phyloP scores from a whole-genome alignment of 2,888 invertebrate species.

The Bellardia bayeri region DNA sequence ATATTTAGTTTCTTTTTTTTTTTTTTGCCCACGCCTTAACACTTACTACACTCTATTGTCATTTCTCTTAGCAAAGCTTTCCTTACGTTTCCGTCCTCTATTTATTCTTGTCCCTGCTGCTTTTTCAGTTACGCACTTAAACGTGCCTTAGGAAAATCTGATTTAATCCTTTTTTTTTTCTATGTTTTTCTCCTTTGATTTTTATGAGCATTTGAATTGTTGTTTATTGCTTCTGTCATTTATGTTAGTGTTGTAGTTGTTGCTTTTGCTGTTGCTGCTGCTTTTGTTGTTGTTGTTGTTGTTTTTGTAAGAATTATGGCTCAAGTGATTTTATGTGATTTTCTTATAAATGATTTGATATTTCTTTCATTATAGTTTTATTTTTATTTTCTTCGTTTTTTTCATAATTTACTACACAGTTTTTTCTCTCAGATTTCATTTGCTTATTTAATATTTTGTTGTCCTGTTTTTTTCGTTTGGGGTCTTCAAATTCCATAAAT shows the following conservation, averaged over 20 bases:
- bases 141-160: conserved; percentile 19
- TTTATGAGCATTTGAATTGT: conserved; percentile 37
- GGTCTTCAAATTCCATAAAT: no score
- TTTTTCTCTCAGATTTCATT: not conserved
- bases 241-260: not conserved
- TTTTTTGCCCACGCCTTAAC: conserved; percentile 52
- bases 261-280: not conserved
- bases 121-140: conserved; percentile 26
- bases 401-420: conserved; percentile 30
- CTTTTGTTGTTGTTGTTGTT: not conserved
- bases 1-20: not conserved
- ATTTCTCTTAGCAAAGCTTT: not conserved
- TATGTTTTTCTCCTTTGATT: conserved; percentile 10
- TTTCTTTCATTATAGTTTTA: conserved; percentile 28
- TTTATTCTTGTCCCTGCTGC: not conserved
- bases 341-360: conserved; percentile 52
- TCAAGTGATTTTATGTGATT: conserved; percentile 58
- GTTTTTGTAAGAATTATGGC: conserved; percentile 34
- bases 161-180: conserved; percentile 44
- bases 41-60: conserved; percentile 34
- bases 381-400: not conserved
- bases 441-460: not conserved
- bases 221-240: conserved; percentile 6
- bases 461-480: no score
- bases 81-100: not conserved